A percentile compares a stretch with the other conserved stretches of the same genome.
Conservation (phyloP, 2,888 invertebrate genomes). For the Digitonthophagus gazella region DNA sequence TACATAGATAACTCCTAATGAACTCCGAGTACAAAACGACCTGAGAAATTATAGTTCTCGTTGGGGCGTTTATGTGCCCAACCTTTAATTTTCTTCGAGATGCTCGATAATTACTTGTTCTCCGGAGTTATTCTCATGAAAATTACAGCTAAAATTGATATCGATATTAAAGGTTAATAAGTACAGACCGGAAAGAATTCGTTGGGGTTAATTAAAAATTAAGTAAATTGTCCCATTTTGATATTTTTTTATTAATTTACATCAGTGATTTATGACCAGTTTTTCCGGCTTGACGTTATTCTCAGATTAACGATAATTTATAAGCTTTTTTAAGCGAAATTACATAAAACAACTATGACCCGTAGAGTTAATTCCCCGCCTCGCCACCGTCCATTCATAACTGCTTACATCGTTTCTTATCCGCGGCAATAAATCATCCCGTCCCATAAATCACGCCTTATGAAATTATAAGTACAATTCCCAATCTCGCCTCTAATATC, state of each 20-base stretch:
- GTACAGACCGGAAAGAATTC: not conserved
- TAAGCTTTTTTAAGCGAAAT: not conserved
- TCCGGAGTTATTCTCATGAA: not conserved
- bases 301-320: not conserved
- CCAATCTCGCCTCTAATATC: not conserved
- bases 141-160: not conserved
- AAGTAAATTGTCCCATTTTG: no score
- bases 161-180: no score
- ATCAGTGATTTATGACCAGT: not conserved
- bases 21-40: constrained; percentile 35
- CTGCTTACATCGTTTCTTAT: not conserved
- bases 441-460: not conserved
- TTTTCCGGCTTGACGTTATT: not conserved
- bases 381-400: not conserved
- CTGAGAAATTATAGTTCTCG: constrained; percentile 13
- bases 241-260: not conserved
- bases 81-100: not conserved
- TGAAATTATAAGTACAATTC: not conserved
- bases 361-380: not conserved
- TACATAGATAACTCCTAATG: constrained; percentile 47
- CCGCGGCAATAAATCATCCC: not conserved
- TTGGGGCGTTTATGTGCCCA: constrained; percentile 1
- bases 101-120: not conserved
- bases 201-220: no score
- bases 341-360: not conserved